A percentile compares a stretch with the other conserved stretches of the same genome.
These are phyloP conservation scores for Tetrao urogallus DNA, from an alignment of 2,113 vertebrate genomes.

Conservation along the genomic window DNA sequence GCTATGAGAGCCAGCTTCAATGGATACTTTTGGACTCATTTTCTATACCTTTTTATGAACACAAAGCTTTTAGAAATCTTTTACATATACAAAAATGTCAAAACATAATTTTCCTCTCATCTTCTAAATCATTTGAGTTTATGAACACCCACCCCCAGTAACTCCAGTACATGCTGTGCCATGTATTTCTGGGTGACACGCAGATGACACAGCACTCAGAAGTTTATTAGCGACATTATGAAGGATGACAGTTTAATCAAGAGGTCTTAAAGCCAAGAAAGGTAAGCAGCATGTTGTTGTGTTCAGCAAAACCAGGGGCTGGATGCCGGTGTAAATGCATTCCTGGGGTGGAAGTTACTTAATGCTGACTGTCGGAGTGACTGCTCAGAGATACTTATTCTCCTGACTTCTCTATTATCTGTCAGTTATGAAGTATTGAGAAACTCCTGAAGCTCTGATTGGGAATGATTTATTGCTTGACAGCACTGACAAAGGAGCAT, in stretches of 20 bases:
- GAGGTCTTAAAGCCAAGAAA: background rate
- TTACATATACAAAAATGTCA: constrained; percentile 22
- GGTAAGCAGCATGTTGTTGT: background rate
- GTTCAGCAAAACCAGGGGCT: background rate
- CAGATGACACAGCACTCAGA: background rate
- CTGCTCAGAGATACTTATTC: background rate
- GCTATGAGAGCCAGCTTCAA: background rate
- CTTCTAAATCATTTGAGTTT: constrained; percentile 28
- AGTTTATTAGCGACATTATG: background rate
- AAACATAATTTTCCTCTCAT: constrained; percentile 51
- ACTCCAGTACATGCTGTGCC: constrained; percentile 43
- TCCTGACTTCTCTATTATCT: background rate
- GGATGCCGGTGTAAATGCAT: background rate
- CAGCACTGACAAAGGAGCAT: background rate
- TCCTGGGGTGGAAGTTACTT: background rate
- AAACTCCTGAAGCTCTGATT: background rate
- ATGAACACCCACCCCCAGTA: constrained; percentile 37
- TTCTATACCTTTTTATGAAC: constrained; percentile 15
- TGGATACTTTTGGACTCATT: constrained; percentile 12
- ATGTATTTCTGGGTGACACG: background rate
- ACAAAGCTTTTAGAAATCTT: constrained; percentile 11
- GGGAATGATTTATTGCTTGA: background rate
- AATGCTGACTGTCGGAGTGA: background rate
- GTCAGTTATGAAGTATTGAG: fast-evolving
- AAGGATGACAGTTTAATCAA: background rate